phyloP scores from a whole-genome alignment of 2,888 invertebrate species.

The Oxyteleia sp. region DNA sequence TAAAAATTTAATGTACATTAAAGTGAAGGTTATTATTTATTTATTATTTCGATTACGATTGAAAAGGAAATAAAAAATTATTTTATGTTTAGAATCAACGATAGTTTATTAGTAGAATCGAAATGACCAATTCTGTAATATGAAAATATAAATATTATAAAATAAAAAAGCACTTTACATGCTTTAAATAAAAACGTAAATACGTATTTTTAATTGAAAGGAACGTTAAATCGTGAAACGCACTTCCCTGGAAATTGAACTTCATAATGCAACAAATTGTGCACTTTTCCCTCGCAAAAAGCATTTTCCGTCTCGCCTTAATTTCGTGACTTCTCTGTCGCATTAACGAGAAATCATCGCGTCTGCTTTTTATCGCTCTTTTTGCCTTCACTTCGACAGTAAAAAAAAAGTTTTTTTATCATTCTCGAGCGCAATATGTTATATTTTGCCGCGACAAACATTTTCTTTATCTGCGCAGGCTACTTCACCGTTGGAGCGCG shows the following conservation, averaged over 20 bases:
- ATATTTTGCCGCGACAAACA: constrained; percentile 19
- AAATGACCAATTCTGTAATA: no score
- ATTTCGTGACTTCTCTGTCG: constrained; percentile 39
- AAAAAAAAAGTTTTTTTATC: neutral
- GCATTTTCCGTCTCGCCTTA: constrained; percentile 40
- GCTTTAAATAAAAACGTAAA: neutral
- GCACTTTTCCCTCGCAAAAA: constrained; percentile 58
- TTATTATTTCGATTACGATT: no score
- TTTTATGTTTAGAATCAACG: no score
- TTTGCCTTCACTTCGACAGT: neutral
- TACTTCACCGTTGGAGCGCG: constrained; percentile 32
- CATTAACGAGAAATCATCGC: constrained; percentile 44
- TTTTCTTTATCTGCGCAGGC: constrained; percentile 38
- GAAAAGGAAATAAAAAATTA: no score
- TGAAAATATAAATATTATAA: no score
- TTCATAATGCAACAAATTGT: constrained; percentile 64
- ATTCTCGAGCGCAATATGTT: constrained; percentile 32
- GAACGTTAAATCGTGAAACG: constrained; percentile 43
- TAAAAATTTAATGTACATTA: no score
- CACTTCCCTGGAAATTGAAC: constrained; percentile 49
- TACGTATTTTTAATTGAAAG: constrained; percentile 54
- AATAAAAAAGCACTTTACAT: neutral
- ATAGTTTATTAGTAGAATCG: no score
- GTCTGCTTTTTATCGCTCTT: constrained; percentile 8
- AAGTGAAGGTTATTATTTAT: no score